Evolutionary conservation across 2,797 vertebrate species (phyloP).

Genomic region (Poliocrania exsul): DNA sequence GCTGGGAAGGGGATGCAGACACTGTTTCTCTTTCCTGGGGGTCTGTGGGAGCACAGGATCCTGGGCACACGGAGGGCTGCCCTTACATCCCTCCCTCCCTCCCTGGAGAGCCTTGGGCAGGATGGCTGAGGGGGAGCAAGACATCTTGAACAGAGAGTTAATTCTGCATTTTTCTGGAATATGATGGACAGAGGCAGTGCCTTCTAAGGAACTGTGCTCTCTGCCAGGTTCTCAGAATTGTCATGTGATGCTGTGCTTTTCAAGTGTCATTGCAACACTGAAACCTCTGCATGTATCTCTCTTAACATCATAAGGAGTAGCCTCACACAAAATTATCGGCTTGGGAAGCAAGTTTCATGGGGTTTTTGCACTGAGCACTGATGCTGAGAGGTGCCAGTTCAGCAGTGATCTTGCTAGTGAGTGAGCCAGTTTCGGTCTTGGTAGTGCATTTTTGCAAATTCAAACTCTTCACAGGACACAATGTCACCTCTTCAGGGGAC

Average conservation of each 20-base stretch:
- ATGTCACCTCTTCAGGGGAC: not conserved
- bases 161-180: not conserved
- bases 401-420: not conserved
- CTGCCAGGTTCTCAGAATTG: not conserved
- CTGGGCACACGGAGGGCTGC: not conserved
- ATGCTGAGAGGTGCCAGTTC: not conserved
- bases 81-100: not conserved
- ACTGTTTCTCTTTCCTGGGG: not conserved
- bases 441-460: not conserved
- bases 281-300: not conserved
- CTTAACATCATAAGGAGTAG: not conserved
- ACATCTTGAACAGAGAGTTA: not conserved
- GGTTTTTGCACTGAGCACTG: not conserved
- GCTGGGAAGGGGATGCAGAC: not conserved
- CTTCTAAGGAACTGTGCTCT: not conserved
- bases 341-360: not conserved
- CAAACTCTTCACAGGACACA: not conserved
- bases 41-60: not conserved
- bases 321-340: not conserved
- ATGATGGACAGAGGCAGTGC: not conserved
- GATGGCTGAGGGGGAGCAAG: not conserved
- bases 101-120: not conserved
- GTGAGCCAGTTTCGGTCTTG: not conserved
- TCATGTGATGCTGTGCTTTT: not conserved
- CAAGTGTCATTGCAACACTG: not conserved